Evolutionary conservation across 2,113 vertebrate genomes (phyloP).

Genomic region (Urocynchramus pylzowi): DNA sequence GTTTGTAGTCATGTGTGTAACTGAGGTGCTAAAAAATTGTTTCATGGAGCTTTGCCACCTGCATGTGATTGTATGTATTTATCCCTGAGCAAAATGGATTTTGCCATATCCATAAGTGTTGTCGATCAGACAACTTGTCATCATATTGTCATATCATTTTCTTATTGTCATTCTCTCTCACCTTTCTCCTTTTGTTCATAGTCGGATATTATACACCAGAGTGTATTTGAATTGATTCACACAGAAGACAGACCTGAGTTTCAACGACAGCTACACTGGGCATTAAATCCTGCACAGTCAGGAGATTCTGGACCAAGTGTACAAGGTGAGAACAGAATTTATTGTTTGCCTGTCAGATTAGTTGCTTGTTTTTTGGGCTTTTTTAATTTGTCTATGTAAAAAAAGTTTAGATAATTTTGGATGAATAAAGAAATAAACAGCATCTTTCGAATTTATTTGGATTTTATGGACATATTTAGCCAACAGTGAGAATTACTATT

Average conservation of each 20-base stretch:
- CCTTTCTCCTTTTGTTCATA: neutral
- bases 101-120: neutral
- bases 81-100: neutral
- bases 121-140: neutral
- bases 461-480: neutral
- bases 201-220: slow-evolving; percentile 88
- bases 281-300: slow-evolving; percentile 70
- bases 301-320: slow-evolving; percentile 63
- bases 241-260: slow-evolving; percentile 85
- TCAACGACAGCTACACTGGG: slow-evolving; percentile 83
- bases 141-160: neutral
- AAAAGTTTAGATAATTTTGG: neutral
- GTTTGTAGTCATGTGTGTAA: neutral
- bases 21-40: neutral
- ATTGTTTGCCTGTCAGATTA: neutral
- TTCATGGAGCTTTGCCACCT: accelerated
- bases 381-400: neutral
- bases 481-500: neutral
- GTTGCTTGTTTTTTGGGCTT: accelerated
- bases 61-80: neutral
- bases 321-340: slow-evolving; percentile 62
- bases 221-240: slow-evolving; percentile 84
- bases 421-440: neutral
- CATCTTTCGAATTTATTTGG: neutral
- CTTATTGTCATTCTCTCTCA: neutral